Percentiles rank a stretch among this genome's conserved stretches.
These are phyloP conservation scores for Willowsia nigromaculata DNA, from an alignment of 2,888 invertebrate genomes.

Conservation along the genomic window DNA sequence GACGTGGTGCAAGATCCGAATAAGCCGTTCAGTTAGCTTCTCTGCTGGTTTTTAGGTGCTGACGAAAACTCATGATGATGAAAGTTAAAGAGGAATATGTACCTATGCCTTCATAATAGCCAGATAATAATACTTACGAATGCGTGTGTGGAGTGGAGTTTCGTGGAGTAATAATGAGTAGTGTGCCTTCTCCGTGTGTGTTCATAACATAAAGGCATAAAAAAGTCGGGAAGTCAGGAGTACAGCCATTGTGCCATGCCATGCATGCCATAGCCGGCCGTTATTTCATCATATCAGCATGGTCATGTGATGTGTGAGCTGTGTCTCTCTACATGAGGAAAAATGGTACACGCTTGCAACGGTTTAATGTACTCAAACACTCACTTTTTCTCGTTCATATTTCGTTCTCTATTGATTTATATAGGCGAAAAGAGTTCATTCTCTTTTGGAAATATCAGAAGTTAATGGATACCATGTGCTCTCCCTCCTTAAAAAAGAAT, in stretches of 20 bases:
- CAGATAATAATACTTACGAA: background rate
- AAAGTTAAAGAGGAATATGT: background rate
- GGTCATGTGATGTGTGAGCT: constrained; percentile 5
- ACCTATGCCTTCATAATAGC: background rate
- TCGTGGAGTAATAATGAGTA: background rate
- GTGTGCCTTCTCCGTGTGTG: background rate
- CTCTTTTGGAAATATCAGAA: background rate
- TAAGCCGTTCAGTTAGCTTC: background rate
- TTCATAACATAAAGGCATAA: background rate
- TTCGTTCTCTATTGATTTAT: background rate
- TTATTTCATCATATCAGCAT: background rate
- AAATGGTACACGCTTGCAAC: background rate
- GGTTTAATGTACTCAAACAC: background rate
- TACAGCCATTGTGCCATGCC: background rate
- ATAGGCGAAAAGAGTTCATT: background rate
- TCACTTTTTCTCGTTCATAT: background rate
- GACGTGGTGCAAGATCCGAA: background rate
- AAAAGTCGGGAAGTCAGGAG: background rate
- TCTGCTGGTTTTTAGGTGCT: too few species aligned
- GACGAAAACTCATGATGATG: background rate
- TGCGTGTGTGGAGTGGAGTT: background rate
- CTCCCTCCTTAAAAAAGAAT: too few species aligned
- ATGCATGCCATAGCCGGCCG: constrained; percentile 4
- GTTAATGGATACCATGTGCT: background rate
- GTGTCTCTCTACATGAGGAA: background rate